A percentile compares a stretch with the other conserved stretches of the same genome.
These are phyloP conservation scores for Phortica magna DNA, from an alignment of 2,888 invertebrate species.

Conservation along the genomic window DNA sequence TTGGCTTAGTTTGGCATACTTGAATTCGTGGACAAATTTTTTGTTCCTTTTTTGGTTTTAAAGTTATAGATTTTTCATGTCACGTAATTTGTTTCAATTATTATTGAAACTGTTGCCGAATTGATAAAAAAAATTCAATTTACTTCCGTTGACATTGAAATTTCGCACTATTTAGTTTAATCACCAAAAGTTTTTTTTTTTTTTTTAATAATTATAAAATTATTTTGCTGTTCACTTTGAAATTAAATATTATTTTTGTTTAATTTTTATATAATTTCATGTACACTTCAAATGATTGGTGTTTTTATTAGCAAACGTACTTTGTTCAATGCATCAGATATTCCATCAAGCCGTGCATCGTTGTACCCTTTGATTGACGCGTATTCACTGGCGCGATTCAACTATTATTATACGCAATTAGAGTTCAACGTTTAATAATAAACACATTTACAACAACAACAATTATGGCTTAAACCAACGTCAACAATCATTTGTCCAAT, in stretches of 20 bases:
- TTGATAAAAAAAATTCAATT: background rate
- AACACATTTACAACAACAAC: background rate
- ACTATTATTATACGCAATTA: slow-evolving; percentile 49
- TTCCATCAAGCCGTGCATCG: slow-evolving; percentile 3
- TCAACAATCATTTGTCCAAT: background rate
- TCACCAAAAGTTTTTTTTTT: background rate
- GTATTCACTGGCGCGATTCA: slow-evolving; percentile 36
- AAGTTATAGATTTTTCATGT: background rate
- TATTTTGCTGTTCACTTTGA: background rate
- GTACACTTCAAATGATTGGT: background rate
- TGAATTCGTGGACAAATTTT: background rate
- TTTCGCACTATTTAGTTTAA: background rate
- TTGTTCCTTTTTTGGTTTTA: background rate
- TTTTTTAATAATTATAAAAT: background rate
- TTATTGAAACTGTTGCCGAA: background rate
- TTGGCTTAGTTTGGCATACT: background rate
- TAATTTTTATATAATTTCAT: slow-evolving; percentile 3
- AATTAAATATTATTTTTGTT: slow-evolving; percentile 10
- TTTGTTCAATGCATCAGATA: slow-evolving; percentile 18
- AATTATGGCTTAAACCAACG: background rate
- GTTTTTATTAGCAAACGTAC: slow-evolving; percentile 5
- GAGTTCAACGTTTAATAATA: background rate
- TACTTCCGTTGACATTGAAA: slow-evolving; percentile 8
- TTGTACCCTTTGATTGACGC: slow-evolving; percentile 30
- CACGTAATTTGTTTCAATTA: background rate